phyloP scores from a whole-genome alignment of 2,797 vertebrate species.

The Characodon lateralis region DNA sequence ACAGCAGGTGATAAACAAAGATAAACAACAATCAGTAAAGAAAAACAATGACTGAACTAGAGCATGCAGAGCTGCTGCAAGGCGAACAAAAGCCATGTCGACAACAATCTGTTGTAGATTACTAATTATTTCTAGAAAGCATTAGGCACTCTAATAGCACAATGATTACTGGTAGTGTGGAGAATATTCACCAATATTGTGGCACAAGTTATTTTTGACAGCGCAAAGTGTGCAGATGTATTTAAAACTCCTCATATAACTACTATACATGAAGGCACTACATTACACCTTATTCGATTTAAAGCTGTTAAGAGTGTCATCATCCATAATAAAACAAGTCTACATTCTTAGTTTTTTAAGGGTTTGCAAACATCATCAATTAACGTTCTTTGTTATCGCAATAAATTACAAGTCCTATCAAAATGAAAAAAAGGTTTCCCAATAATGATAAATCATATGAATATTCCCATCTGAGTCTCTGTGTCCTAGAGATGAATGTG shows the following conservation, averaged over 20 bases:
- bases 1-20: conserved; percentile 46
- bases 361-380: background rate
- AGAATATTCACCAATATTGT: background rate
- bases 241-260: background rate
- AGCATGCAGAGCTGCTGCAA: conserved; percentile 1
- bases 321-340: background rate
- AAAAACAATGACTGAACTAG: conserved; percentile 37
- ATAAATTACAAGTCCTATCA: background rate
- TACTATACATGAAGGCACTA: background rate
- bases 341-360: background rate
- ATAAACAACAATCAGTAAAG: conserved; percentile 50
- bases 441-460: no score
- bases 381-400: background rate
- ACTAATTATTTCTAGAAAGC: conserved; percentile 9
- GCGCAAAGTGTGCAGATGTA: background rate
- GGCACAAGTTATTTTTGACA: background rate
- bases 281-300: background rate
- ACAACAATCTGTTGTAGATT: background rate
- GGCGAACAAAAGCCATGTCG: background rate
- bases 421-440: background rate
- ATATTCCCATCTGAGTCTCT: no score
- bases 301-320: background rate
- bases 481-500: background rate
- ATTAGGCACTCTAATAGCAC: background rate
- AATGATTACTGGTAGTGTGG: conserved; percentile 5